Conservation (phyloP, 2,888 invertebrate genomes). For the Brachypalpus laphriformis region DNA sequence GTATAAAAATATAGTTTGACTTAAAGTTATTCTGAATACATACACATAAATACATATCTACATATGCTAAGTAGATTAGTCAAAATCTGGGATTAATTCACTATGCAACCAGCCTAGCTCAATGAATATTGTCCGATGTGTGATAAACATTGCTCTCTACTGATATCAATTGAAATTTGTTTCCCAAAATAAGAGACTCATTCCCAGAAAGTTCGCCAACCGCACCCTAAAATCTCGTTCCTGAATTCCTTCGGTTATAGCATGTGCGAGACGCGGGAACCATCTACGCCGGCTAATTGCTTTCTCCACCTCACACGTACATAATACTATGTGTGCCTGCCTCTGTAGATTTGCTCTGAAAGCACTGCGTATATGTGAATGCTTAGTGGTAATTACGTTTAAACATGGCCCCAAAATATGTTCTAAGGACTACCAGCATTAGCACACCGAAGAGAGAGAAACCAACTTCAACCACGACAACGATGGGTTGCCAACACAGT, state of each 20-base stretch:
- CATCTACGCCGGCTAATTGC: slow-evolving; percentile 16
- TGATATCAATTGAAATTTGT: background rate
- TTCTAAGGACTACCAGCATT: slow-evolving; percentile 27
- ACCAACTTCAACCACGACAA: slow-evolving; percentile 6
- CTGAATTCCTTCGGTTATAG: background rate
- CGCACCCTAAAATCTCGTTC: background rate
- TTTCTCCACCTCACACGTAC: slow-evolving; percentile 11
- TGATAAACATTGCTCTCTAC: background rate
- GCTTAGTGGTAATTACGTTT: slow-evolving; percentile 50
- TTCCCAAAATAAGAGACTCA: background rate
- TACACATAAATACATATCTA: no score
- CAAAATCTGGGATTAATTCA: no score
- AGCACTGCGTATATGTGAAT: background rate
- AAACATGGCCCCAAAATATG: slow-evolving; percentile 49
- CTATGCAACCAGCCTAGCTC: no score
- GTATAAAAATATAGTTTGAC: no score
- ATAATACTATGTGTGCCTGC: background rate
- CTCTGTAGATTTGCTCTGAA: background rate
- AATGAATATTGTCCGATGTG: no score
- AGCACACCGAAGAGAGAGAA: slow-evolving; percentile 7
- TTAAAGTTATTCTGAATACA: no score
- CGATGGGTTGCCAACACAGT: slow-evolving; percentile 34
- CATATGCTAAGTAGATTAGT: no score
- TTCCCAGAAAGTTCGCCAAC: background rate
- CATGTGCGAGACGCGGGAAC: background rate